These are phyloP conservation scores for Carollia perspicillata DNA, from an alignment of 2,113 vertebrate genomes.

Conservation along the genomic window DNA sequence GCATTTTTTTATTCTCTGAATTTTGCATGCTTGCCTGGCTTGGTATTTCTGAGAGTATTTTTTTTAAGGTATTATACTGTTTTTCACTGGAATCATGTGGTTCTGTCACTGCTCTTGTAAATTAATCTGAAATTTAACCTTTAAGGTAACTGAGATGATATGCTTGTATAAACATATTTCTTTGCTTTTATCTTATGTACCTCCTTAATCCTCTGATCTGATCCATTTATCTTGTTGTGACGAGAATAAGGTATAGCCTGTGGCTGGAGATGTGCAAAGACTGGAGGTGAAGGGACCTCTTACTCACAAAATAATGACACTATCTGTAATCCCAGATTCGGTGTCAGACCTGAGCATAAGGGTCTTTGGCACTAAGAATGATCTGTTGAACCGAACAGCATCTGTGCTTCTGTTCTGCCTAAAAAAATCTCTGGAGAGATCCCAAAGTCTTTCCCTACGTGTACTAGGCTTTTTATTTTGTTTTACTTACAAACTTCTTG, in stretches of 20 bases:
- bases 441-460: neutral
- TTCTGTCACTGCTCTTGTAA: slow-evolving; percentile 25
- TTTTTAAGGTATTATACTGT: neutral
- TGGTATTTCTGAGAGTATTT: slow-evolving; percentile 17
- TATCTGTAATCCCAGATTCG: neutral
- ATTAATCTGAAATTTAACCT: slow-evolving; percentile 6
- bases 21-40: slow-evolving; percentile 66
- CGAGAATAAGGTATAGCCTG: neutral
- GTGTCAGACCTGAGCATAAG: neutral
- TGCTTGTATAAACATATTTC: slow-evolving; percentile 13
- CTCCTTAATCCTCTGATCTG: neutral
- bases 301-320: neutral
- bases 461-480: neutral
- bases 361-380: neutral
- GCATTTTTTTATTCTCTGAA: neutral
- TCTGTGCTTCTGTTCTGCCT: neutral
- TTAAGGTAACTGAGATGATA: slow-evolving; percentile 27
- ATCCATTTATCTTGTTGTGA: neutral
- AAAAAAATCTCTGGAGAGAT: neutral
- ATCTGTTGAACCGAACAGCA: neutral
- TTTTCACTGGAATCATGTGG: slow-evolving; percentile 19
- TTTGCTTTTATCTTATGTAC: slow-evolving; percentile 25
- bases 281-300: neutral
- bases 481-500: neutral
- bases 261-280: neutral